Base-by-base conservation (phyloP, 2,888 invertebrate species). In the Esperia sulphurella region DNA sequence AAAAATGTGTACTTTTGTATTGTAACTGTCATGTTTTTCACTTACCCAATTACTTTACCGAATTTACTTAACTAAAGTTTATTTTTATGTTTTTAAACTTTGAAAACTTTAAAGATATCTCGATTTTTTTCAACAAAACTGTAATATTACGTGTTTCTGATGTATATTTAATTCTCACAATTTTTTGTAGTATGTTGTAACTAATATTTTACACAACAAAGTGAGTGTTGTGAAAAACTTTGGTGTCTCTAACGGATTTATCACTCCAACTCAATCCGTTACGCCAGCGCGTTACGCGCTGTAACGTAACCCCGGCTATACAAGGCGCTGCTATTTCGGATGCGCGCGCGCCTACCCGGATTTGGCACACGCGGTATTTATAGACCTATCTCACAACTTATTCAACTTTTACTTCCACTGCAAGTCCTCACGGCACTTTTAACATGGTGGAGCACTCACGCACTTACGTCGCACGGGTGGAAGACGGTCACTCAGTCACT, bases 401-500 rank as follows among this genome's bases (percentile, higher is more conserved):
- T 60, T 54, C 63, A 63, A 59, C 21, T 21, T 58, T 63, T 55
- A 55, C 66, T 67, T 66, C 55, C 72, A 63, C 63, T 63, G 46
- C 52, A 53, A 53, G 61, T 58, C 69, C 51, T 55, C 63, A 63
- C 60, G 61, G 57, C 61, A 73, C 68, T 8, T 33, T 70, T n/a
- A n/a, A n/a, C n/a, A n/a, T 45, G 70, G 73, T 72, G 65, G 79
- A n/a, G n/a, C n/a, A n/a, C n/a, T n/a, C 21, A 21, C 31, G 75
- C 85, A 90, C 90, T 90, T 88, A 91, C 90, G 89, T 90, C 87
- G 88, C 89, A 82, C 86, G 83, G 83, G 83, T 79, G 61, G 83
- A 85, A 85, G 84, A 76, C 86, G 88, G 89, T 85, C 86, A 83
- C 80, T 78, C 78, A 80, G 85, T 84, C 83, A 83, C 82, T 75